phyloP scores from a whole-genome alignment of 2,113 vertebrate species.

The Sinocyclocheilus anshuiensis region DNA sequence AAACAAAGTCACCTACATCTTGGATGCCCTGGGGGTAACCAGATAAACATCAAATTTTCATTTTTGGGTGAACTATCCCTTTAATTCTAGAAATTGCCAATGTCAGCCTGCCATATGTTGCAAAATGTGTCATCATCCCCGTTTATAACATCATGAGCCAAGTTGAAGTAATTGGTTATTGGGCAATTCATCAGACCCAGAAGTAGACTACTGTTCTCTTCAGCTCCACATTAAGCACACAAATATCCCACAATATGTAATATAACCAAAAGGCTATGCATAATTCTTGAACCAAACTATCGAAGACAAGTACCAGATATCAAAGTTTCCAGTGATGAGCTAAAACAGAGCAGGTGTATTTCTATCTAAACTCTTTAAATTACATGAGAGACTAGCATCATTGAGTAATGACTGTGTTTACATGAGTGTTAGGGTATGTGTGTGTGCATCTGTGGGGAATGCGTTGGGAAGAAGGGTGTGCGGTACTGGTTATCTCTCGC shows the following conservation, averaged over 20 bases:
- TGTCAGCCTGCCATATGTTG: background rate
- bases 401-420: constrained; percentile 36
- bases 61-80: too few species aligned
- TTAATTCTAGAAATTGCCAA: background rate
- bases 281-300: background rate
- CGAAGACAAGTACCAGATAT: background rate
- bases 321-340: background rate
- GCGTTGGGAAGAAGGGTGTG: constrained; percentile 56
- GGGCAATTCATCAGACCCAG: background rate
- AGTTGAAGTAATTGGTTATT: background rate
- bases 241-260: background rate
- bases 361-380: background rate
- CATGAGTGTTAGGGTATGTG: background rate
- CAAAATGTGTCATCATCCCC: constrained; percentile 10
- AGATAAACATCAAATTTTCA: too few species aligned
- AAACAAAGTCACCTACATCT: too few species aligned
- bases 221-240: background rate
- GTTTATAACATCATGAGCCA: background rate
- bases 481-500: constrained; percentile 45
- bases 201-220: background rate
- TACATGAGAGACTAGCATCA: background rate
- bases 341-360: background rate
- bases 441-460: constrained; percentile 31
- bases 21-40: too few species aligned
- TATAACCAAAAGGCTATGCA: background rate